Evolutionary conservation across 2,797 vertebrate genomes (phyloP).

Genomic region (Eupleurogrammus muticus): DNA sequence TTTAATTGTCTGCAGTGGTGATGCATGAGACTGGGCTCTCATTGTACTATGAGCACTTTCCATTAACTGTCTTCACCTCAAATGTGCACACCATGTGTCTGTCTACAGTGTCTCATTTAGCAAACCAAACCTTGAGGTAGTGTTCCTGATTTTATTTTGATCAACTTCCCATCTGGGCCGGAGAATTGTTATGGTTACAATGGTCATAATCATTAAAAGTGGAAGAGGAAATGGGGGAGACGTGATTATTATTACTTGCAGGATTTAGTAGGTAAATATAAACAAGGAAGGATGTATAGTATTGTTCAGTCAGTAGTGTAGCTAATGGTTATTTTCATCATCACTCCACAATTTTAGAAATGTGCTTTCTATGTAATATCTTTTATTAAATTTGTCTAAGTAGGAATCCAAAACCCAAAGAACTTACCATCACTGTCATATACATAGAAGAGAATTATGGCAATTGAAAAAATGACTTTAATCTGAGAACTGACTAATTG

Average conservation of each 20-base stretch:
- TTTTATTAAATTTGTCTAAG: too few relatives aligned
- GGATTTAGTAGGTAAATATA: conserved; percentile 45
- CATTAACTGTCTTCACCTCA: conserved; percentile 48
- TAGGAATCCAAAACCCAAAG: too few relatives aligned
- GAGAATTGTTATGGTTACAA: conserved; percentile 75
- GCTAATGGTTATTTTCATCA: neutral
- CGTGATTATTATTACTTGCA: conserved; percentile 77
- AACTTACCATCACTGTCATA: too few relatives aligned
- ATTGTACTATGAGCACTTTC: conserved; percentile 41
- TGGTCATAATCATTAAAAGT: conserved; percentile 61
- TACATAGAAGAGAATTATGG: too few relatives aligned
- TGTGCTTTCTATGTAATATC: too few relatives aligned
- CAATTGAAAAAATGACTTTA: too few relatives aligned
- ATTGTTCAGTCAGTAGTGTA: neutral
- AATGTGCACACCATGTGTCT: conserved; percentile 79
- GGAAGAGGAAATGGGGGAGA: conserved; percentile 43
- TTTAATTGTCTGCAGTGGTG: conserved; percentile 42
- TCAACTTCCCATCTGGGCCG: conserved; percentile 52
- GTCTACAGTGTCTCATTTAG: conserved; percentile 56
- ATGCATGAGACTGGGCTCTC: conserved; percentile 51
- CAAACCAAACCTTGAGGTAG: conserved; percentile 59
- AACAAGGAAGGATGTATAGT: conserved; percentile 39
- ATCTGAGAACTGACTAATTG: too few relatives aligned
- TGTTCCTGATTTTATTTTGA: conserved; percentile 77
- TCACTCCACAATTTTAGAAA: neutral